Base-by-base conservation (phyloP, 2,888 invertebrate genomes). In the Euzetes globulus region DNA sequence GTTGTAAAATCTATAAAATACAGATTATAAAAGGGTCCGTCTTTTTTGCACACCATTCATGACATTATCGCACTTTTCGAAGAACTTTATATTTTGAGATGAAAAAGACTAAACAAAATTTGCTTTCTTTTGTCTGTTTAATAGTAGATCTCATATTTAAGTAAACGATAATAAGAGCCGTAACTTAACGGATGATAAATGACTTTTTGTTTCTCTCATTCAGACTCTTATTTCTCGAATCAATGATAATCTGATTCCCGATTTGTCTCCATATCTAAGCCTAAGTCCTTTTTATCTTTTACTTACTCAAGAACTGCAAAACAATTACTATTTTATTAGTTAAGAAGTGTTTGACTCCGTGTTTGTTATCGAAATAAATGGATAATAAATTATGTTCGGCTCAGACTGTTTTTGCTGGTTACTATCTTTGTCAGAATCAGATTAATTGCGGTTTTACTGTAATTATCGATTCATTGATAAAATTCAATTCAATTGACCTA, bases 141-240 rank as follows among this genome's bases (percentile, higher is more conserved):
- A 13, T 41, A 22, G 22, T 13, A 9, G 22, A 11, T 55, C 55
- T 58, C 58, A 27, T 58, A 58, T 58, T 58, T 29, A 29, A 27
- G 41, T 41, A 15, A 58, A 58, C 19, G 27, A 58, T 58, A 58
- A 58, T 58, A 58, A 58, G 52, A 29, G 17, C 37, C 15, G 19
- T 37, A 6, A 65, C 63, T 65, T 33, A 65, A 11, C 33, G 29
- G 63, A 65, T 65, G 63, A 65, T 37, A 65, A 65, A 65, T 65
- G 63, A 37, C n/a, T n/a, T 65, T n/a, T 60, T 37, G 1, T 41
- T 41, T 41, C 37, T 15, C 17, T 37, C 27, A 58, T 65, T 65
- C 37, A 29, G 3, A 33, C 37, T 7, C n/a, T 41, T 65, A 65
- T 65, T 65, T 33, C 15, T 65, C 19, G 52, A 52, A n/a, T 37